Conservation (phyloP, 2,797 vertebrate species). For the Gallirallus australis region DNA sequence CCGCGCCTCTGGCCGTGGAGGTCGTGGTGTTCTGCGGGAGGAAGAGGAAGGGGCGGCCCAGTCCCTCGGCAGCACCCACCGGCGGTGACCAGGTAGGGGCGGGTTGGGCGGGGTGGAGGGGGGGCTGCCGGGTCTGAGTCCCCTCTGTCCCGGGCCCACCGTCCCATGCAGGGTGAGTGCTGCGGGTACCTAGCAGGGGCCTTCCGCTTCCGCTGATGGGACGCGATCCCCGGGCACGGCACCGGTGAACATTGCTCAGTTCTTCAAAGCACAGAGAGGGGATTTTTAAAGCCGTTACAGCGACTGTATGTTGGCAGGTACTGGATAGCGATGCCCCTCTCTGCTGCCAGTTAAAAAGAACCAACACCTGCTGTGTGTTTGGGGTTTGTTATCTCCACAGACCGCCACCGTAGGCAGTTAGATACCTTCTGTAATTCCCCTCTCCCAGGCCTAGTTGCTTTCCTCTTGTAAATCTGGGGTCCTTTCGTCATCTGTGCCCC, state of each 20-base stretch:
- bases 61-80: not conserved
- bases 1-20: not conserved
- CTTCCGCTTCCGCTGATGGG: rapidly evolving
- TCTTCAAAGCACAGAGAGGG: rapidly evolving
- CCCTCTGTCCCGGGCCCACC: not conserved
- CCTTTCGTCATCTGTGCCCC: rapidly evolving
- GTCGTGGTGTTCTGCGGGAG: constrained; percentile 38
- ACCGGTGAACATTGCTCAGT: rapidly evolving
- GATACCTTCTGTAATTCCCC: rapidly evolving
- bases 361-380: rapidly evolving
- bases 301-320: rapidly evolving
- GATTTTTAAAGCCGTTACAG: too few species aligned
- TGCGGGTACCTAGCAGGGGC: too few species aligned
- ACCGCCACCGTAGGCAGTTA: not conserved
- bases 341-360: not conserved
- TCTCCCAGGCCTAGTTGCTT: rapidly evolving
- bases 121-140: not conserved
- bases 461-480: not conserved
- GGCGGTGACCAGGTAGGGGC: not conserved
- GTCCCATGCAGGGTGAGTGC: too few species aligned
- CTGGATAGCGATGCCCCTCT: not conserved
- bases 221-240: too few species aligned
- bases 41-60: not conserved
- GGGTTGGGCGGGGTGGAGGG: too few species aligned
- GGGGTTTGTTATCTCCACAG: rapidly evolving